Evolutionary conservation across 2,888 invertebrate species (phyloP).

Genomic region (Trissoscelio sp.): DNA sequence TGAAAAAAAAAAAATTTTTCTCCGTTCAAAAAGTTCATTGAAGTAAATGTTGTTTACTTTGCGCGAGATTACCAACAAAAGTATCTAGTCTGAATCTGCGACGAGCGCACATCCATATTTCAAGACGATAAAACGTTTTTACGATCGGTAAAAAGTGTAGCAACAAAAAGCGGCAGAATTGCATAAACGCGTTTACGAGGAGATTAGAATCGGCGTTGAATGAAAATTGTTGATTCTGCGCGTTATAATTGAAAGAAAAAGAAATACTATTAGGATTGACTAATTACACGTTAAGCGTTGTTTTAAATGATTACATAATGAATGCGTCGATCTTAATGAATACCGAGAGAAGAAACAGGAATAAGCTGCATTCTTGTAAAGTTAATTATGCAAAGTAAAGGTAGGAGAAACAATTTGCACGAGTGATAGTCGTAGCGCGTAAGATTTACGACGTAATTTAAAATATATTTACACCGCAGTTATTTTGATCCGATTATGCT

Average conservation of each 20-base stretch:
- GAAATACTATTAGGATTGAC: slow-evolving; percentile 33
- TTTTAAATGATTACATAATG: slow-evolving; percentile 60
- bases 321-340: slow-evolving; percentile 50
- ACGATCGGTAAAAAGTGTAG: background rate
- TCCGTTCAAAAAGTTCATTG: background rate
- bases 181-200: slow-evolving; percentile 26
- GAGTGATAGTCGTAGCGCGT: slow-evolving; percentile 56
- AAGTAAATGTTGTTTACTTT: background rate
- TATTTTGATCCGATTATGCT: slow-evolving; percentile 70
- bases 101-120: background rate
- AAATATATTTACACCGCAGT: slow-evolving; percentile 69
- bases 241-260: slow-evolving; percentile 30
- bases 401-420: slow-evolving; percentile 59
- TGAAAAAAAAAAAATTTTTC: too few relatives aligned
- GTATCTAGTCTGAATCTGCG: background rate
- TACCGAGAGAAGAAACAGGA: slow-evolving; percentile 15
- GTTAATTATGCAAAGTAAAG: slow-evolving; percentile 60
- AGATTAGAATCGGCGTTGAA: slow-evolving; percentile 24
- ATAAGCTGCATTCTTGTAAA: slow-evolving; percentile 55
- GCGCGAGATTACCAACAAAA: background rate
- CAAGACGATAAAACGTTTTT: slow-evolving; percentile 4
- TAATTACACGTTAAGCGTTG: slow-evolving; percentile 53
- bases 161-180: slow-evolving; percentile 11
- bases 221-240: slow-evolving; percentile 33
- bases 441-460: slow-evolving; percentile 69